Conservation (phyloP, 2,888 invertebrate species). For the Aricia artaxerxes region DNA sequence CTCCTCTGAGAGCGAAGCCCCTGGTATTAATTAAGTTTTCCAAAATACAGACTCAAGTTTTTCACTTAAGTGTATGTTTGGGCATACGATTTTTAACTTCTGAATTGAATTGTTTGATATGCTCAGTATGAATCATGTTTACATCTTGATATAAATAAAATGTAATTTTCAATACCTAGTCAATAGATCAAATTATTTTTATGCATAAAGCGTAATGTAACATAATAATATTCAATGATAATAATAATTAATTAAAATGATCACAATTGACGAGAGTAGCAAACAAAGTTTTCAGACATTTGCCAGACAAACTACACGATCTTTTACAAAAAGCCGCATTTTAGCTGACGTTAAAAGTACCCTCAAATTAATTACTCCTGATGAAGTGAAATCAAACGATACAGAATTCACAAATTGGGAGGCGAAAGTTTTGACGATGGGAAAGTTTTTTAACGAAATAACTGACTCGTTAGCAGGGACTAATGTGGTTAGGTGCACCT, state of each 20-base stretch:
- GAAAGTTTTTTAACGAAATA: conserved; percentile 78
- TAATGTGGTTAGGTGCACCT: conserved; percentile 62
- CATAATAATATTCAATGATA: too few species aligned
- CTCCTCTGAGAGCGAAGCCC: conserved; percentile 45
- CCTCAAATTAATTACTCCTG: conserved; percentile 4
- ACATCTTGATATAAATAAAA: too few species aligned
- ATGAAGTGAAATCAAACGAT: conserved; percentile 17
- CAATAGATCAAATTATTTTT: too few species aligned
- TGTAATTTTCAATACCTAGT: too few species aligned
- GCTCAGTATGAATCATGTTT: background rate
- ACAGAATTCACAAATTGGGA: conserved; percentile 46
- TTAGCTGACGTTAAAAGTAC: background rate
- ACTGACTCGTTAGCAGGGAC: conserved; percentile 66
- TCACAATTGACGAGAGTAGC: background rate
- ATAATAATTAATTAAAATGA: background rate
- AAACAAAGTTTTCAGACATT: background rate
- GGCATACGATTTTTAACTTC: conserved; percentile 6
- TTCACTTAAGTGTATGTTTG: conserved; percentile 2
- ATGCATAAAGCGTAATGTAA: too few species aligned
- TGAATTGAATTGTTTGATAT: too few species aligned
- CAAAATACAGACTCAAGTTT: conserved; percentile 14
- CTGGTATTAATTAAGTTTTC: conserved; percentile 34
- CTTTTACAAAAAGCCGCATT: background rate
- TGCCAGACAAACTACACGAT: background rate
- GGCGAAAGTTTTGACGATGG: conserved; percentile 76